Percentiles rank a stretch among this genome's conserved stretches.
These are phyloP conservation scores for Oryzias woworae DNA, from an alignment of 2,113 vertebrate species.

Conservation along the genomic window DNA sequence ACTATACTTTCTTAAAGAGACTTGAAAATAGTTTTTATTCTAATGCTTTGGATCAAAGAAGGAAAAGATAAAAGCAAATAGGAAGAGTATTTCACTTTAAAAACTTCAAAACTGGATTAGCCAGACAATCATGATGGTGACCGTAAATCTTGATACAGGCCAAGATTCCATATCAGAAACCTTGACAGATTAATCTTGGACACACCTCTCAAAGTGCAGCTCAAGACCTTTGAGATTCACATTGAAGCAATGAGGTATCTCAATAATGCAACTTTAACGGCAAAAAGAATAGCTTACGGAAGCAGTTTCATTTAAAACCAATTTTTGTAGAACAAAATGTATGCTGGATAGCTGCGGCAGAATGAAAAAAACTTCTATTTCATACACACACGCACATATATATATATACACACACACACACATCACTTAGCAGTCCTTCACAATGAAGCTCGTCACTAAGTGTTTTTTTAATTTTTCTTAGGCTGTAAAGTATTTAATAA, in stretches of 20 bases:
- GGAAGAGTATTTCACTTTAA: slow-evolving; percentile 21
- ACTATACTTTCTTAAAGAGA: too few relatives aligned
- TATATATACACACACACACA: too few relatives aligned
- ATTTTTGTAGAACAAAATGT: too few relatives aligned
- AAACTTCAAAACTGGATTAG: slow-evolving; percentile 24
- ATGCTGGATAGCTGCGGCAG: too few relatives aligned
- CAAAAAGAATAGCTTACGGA: slow-evolving; percentile 24
- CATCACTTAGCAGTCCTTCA: too few relatives aligned
- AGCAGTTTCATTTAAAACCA: slow-evolving; percentile 10
- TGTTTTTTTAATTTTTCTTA: too few relatives aligned
- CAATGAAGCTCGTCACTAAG: too few relatives aligned
- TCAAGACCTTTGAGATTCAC: slow-evolving; percentile 24
- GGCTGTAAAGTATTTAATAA: too few relatives aligned
- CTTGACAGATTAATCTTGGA: slow-evolving; percentile 51
- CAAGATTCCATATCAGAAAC: slow-evolving; percentile 25
- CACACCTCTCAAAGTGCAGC: slow-evolving; percentile 43
- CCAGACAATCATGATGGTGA: slow-evolving; percentile 17
- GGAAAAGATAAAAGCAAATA: slow-evolving; percentile 19
- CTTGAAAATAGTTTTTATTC: too few relatives aligned
- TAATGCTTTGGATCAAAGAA: background rate
- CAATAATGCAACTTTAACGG: slow-evolving; percentile 35
- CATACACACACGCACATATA: too few relatives aligned
- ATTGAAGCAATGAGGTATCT: slow-evolving; percentile 22
- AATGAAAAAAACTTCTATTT: too few relatives aligned
- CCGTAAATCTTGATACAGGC: slow-evolving; percentile 25